Percentiles rank a stretch among this genome's conserved stretches.
These are phyloP conservation scores for Unio delphinus DNA, from an alignment of 2,888 invertebrate genomes.

Conservation along the genomic window DNA sequence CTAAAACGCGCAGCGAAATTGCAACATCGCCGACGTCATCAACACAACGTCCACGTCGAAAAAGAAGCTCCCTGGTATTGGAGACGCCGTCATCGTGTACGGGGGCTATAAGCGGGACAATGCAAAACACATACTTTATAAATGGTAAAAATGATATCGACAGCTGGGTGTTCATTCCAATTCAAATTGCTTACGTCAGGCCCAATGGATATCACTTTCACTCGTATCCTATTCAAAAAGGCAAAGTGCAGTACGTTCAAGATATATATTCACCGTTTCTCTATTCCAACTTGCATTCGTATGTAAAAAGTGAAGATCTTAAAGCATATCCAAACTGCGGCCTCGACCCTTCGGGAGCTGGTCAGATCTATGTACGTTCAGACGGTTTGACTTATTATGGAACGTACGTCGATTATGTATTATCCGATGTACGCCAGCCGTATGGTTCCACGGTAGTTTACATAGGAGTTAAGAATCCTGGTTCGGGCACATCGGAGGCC, in stretches of 20 bases:
- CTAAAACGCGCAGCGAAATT: constrained; percentile 6
- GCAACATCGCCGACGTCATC: too few species aligned
- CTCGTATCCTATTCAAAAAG: constrained; percentile 23
- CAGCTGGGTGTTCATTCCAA: constrained; percentile 51
- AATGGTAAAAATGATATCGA: constrained; percentile 41
- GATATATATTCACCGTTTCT: constrained; percentile 55
- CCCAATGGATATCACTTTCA: background rate
- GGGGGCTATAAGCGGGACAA: constrained; percentile 1
- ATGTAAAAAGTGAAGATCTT: constrained; percentile 27
- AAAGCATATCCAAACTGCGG: constrained; percentile 33
- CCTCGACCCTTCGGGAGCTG: constrained; percentile 37
- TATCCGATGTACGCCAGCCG: constrained; percentile 45
- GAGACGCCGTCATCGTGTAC: too few species aligned
- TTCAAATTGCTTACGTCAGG: constrained; percentile 39
- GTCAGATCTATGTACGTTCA: constrained; percentile 46
- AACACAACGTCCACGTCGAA: too few species aligned
- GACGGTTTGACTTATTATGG: constrained; percentile 55
- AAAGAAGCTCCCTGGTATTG: too few species aligned
- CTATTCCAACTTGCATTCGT: constrained; percentile 32
- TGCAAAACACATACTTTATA: constrained; percentile 46
- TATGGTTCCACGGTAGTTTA: constrained; percentile 44
- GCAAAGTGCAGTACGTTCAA: constrained; percentile 26
- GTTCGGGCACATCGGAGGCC: constrained; percentile 18
- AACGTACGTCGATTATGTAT: constrained; percentile 46
- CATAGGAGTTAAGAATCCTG: constrained; percentile 36